Evolutionary conservation across 2,888 invertebrate species (phyloP), one percentile per base, ranked within the genome.

Genomic region (Machimus rusticus): DNA sequence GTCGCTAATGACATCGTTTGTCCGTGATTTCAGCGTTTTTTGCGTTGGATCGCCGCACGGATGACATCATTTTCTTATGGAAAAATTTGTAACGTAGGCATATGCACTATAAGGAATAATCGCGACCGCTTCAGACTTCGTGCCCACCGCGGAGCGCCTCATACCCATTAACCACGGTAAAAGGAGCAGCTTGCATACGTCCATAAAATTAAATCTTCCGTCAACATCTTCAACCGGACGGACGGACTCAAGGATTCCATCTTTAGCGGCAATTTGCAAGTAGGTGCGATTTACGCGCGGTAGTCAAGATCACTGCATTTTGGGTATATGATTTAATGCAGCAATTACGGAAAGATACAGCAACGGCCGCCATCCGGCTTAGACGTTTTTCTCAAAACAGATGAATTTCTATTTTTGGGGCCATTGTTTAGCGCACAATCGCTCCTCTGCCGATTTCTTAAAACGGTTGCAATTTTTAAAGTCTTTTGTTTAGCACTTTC

Each of bases 1-100:
- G 85, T 85, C 85, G 74, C 57, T 85, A 85, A 85, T 85, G 85
- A 85, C 43, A 74, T 74, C 85, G 74, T 85, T 85, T 85, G 85
- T 85, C 85, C 85, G 85, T 85, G 74, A 85, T 85, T 74, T 85
- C 46, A 85, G 46, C n/a, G 66, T 66, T 85, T 85, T 85, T 85
- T 85, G 85, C 85, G 85, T 85, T 43, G 85, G 74, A 55, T 85
- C 43, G 19, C 28, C 23, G 37, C 39, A 39, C n/a, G 74, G 46
- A 85, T 85, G 85, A 85, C 74, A 85, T 85, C 85, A 85, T 85
- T 85, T 85, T 74, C 43, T 74, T 46, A 46, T 85, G 74, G 85
- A 85, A 66, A 23, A 85, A 74, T 85, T 46, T 85, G 85, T 85
- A 85, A 85, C 74, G 85, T 85, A 74, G 85, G 85, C 74, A 39